Percentiles rank a stretch among this genome's conserved stretches.
Evolutionary conservation across 2,888 invertebrate species (phyloP).

Genomic region (Hedya salicella): DNA sequence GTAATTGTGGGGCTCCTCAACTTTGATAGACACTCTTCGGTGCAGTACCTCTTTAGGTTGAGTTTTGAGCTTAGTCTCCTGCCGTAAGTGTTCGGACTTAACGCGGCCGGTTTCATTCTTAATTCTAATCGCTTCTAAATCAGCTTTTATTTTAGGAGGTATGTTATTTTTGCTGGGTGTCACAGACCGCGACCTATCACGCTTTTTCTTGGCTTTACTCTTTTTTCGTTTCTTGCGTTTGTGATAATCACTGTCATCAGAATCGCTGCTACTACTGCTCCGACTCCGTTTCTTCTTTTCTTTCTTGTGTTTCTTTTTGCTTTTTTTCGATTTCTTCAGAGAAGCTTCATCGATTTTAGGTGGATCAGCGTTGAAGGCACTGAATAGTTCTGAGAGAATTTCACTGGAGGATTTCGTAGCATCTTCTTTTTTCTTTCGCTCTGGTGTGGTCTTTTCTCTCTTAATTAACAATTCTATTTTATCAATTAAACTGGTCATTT

Average conservation of each 20-base stretch:
- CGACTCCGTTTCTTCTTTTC: constrained; percentile 82
- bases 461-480: constrained; percentile 79
- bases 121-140: constrained; percentile 50
- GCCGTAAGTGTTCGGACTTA: constrained; percentile 54
- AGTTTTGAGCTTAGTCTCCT: constrained; percentile 53
- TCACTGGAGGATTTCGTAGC: constrained; percentile 89
- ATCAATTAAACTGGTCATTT: constrained; percentile 73
- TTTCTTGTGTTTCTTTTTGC: constrained; percentile 87
- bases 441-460: constrained; percentile 77
- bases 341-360: constrained; percentile 81
- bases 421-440: constrained; percentile 73
- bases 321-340: constrained; percentile 80
- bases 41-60: constrained; percentile 52
- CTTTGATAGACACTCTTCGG: constrained; percentile 55
- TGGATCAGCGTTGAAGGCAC: constrained; percentile 90
- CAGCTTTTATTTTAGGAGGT: constrained; percentile 61
- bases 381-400: constrained; percentile 92
- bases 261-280: constrained; percentile 68
- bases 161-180: constrained; percentile 65
- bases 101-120: constrained; percentile 40
- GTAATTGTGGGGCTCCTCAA: constrained; percentile 52
- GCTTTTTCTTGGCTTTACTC: constrained; percentile 58
- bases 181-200: constrained; percentile 52
- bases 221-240: constrained; percentile 86
- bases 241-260: constrained; percentile 77